Evolutionary conservation across 2,888 invertebrate genomes (phyloP).

Genomic region (Cetonia aurata): DNA sequence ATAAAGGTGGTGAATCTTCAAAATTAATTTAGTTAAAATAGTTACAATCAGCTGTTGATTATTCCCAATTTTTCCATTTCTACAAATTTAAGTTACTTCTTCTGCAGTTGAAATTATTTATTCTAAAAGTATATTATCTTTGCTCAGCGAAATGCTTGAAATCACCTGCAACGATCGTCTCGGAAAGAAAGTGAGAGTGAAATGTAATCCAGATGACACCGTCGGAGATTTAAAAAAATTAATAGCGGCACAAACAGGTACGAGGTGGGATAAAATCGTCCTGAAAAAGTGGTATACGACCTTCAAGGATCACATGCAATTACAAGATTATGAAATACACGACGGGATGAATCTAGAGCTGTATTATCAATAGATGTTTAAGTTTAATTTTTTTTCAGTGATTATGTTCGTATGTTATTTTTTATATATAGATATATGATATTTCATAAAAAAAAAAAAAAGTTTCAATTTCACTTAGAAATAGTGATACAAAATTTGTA

Average conservation of each 20-base stretch:
- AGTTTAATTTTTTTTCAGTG: slow-evolving; percentile 10
- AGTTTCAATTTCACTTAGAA: no score
- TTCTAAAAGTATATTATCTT: background rate
- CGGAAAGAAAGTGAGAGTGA: slow-evolving; percentile 98
- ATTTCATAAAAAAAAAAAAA: slow-evolving; percentile 8
- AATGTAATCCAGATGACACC: slow-evolving; percentile 98
- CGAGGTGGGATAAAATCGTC: slow-evolving; percentile 96
- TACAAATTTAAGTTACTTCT: no score
- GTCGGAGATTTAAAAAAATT: slow-evolving; percentile 98
- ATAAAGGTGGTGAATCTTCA: no score
- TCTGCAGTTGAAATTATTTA: no score
- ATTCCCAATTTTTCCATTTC: no score
- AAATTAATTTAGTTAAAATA: no score
- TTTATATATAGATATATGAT: background rate
- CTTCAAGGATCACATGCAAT: slow-evolving; percentile 97
- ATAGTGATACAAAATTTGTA: no score
- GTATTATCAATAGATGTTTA: slow-evolving; percentile 86
- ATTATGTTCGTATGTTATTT: no score
- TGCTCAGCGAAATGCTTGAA: slow-evolving; percentile 85
- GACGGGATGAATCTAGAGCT: slow-evolving; percentile 99
- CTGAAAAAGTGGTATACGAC: slow-evolving; percentile 99
- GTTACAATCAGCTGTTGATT: no score
- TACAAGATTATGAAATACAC: slow-evolving; percentile 98
- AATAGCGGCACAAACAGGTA: slow-evolving; percentile 99
- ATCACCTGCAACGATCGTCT: slow-evolving; percentile 99